A percentile compares a stretch with the other conserved stretches of the same genome.
Conservation (phyloP, 1,140 invertebrate genomes). For the Pseudomyrmex dendroicus region DNA sequence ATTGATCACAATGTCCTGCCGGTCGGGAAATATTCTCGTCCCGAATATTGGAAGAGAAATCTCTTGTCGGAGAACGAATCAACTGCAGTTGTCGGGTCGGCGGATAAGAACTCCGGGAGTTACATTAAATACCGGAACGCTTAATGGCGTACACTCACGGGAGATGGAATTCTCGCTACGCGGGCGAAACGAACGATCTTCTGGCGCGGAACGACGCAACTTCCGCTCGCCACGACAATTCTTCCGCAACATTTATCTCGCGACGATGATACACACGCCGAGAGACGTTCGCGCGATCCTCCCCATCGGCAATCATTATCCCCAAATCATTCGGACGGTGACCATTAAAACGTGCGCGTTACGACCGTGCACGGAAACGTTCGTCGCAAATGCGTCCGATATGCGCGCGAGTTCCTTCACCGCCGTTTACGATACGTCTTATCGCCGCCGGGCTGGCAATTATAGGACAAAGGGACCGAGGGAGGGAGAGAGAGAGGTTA, state of each 20-base stretch:
- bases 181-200: neutral
- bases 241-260: conserved; percentile 40
- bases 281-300: neutral
- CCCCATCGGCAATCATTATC: conserved; percentile 23
- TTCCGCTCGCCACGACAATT: conserved; percentile 33
- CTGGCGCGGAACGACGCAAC: neutral
- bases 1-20: conserved; percentile 26
- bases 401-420: conserved; percentile 1
- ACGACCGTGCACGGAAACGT: conserved; percentile 12
- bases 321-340: conserved; percentile 26
- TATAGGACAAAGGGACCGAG: conserved; percentile 64
- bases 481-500: conserved; percentile 44
- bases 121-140: conserved; percentile 34
- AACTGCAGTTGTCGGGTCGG: no score
- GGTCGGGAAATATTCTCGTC: conserved; percentile 15
- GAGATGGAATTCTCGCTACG: conserved; percentile 23
- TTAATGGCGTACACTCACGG: conserved; percentile 14
- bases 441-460: conserved; percentile 64
- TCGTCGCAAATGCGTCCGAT: neutral
- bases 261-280: conserved; percentile 12
- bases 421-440: conserved; percentile 61
- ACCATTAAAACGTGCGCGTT: conserved; percentile 28
- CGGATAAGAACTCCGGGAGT: conserved; percentile 8
- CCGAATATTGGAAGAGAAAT: neutral
- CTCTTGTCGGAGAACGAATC: conserved; percentile 11